Evolutionary conservation across 2,797 vertebrate genomes (phyloP), one percentile per base, ranked within the genome.

Genomic region (Rhodeus uyekii): DNA sequence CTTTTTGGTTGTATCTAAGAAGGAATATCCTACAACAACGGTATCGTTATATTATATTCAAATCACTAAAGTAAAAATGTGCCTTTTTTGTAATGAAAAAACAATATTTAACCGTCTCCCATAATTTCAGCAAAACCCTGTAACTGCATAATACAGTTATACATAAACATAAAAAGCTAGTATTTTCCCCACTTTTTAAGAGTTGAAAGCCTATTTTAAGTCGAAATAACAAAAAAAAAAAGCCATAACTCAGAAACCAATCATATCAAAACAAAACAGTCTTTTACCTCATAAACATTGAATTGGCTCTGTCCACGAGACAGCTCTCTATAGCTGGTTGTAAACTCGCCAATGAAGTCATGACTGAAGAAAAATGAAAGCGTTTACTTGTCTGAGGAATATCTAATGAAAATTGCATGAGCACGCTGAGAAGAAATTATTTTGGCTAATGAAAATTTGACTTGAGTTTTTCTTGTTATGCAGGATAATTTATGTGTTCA

Each of bases 301-400:
- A 98, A 98, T 91, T 98, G 97, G 89, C 94, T 98, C 92, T 98
- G 96, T 12, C 96, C 97, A 61, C 96, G 91, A 85, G 97, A 97
- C 46, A 98, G 93, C 89, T 98, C 97, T 88, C 97, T 93, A 92
- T 98, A 98, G 92, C 97, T 98, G 86, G 97, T 98, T 86, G 96
- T 97, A 88, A 97, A 98, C 91, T 98, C 97, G 2, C 97, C 97
- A 0, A 98, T 98, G 88, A 98, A 98, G 87, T 98, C 97, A 0
- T 98, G 97, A 90, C 97, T 98, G 80, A 32, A 76, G 61, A 65
- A 65, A 74, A 29, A 68, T 36, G 55, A 22, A 61, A 82, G 8
- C 7, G 12, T 55, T 77, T 63, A 63, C 14, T 46, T 24, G 13
- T 50, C 34, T 32, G 73, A 78, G 16, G 36, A 36, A 61, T 29